Conservation (phyloP, 1,140 invertebrate genomes). For the Heliconius melpomene region DNA sequence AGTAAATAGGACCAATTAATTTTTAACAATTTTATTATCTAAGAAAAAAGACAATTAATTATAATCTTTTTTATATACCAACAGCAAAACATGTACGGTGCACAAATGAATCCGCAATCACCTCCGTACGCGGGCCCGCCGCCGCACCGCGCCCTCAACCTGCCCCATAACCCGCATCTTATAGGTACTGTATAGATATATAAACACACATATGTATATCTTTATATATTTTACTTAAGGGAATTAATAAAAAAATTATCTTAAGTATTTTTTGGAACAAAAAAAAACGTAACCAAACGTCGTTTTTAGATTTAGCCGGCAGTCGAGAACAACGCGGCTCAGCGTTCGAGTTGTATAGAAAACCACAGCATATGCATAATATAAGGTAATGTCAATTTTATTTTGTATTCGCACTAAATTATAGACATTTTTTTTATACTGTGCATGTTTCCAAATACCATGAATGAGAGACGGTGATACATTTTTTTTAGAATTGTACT, state of each 20-base stretch:
- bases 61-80: neutral
- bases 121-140: constrained; percentile 77
- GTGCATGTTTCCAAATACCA: constrained; percentile 56
- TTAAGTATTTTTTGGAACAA: no score
- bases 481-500: neutral
- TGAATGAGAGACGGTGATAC: constrained; percentile 11
- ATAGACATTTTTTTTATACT: constrained; percentile 19
- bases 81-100: constrained; percentile 73
- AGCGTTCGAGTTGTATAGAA: constrained; percentile 96
- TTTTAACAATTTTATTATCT: no score
- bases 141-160: constrained; percentile 70
- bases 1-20: neutral
- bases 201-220: no score
- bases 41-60: neutral
- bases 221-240: no score
- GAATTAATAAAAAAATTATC: no score
- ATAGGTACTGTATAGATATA: constrained; percentile 59
- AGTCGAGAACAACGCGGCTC: constrained; percentile 95
- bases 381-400: constrained; percentile 83
- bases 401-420: constrained; percentile 19
- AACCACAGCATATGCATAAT: constrained; percentile 90
- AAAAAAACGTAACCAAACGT: neutral
- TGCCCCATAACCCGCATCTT: constrained; percentile 76
- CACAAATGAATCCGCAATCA: constrained; percentile 61
- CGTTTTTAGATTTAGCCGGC: constrained; percentile 86